These are phyloP conservation scores for Melopsittacus undulatus DNA, from an alignment of 2,797 vertebrate species.

Conservation along the genomic window DNA sequence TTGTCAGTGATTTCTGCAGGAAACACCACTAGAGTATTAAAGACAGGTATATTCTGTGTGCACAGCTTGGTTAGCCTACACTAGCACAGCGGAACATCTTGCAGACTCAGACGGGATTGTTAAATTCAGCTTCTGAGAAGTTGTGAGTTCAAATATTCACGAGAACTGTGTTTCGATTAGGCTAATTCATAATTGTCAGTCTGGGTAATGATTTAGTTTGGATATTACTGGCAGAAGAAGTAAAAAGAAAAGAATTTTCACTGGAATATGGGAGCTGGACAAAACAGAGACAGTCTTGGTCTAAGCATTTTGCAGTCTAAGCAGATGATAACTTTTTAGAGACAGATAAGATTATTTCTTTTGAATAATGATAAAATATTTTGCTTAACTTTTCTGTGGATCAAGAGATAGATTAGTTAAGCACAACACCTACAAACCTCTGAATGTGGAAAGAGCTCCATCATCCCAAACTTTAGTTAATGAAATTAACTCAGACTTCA, in stretches of 20 bases:
- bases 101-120: not conserved
- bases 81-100: not conserved
- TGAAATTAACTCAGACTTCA: not conserved
- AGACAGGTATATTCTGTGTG: not conserved
- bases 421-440: not conserved
- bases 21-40: not conserved
- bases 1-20: not conserved
- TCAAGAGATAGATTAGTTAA: not conserved
- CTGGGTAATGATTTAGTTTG: not conserved
- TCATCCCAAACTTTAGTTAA: not conserved
- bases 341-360: not conserved
- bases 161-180: not conserved
- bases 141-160: not conserved
- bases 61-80: not conserved
- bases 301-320: not conserved
- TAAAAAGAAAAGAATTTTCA: not conserved
- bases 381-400: not conserved
- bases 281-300: not conserved
- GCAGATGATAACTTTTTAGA: not conserved
- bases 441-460: not conserved
- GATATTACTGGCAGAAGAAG: not conserved
- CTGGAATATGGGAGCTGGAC: not conserved
- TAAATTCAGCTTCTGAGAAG: not conserved
- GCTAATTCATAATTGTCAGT: not conserved
- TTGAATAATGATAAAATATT: not conserved